Base-by-base conservation (phyloP, 2,797 vertebrate species). In the Acanthurus tractus region DNA sequence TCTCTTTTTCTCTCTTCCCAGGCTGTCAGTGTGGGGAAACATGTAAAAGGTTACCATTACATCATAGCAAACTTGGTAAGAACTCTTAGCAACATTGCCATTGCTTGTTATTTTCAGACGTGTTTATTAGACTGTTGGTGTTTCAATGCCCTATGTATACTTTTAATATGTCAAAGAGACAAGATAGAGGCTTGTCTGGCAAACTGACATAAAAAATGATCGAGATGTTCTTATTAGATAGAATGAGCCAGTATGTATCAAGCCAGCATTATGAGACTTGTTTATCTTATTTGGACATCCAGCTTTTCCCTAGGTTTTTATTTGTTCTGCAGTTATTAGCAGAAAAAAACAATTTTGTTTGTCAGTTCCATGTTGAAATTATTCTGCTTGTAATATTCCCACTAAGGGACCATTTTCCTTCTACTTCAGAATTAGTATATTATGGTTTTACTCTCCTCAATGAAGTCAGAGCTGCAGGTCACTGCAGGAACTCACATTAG, bases 61-160 rank as follows among this genome's bases (percentile, higher is more conserved):
- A 99, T 99, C 94, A 92, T 99, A 59, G 98, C 98, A 89, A 99
- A 99, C 90, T 94, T 99, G 97, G 98, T 99, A 96, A 98, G 96
- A 59, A 42, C 22, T 59, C 42, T 49, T 52, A 22, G 58, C 74
- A 6, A 14, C 1, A 13, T 54, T 61, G 29, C 18, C 4, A 0
- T 62, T 34, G 18, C 17, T 40, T 58, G 11, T 56, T 65, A 48
- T 75, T 62, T 70, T 73, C 42, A 56, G 1, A 55, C 22, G 40
- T 5, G 0, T 74, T 66, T 52, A 40, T 12, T 40, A 40, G 10
- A 12, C 8, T 48, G 42, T 23, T 70, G 4, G 4, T 71, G 29
- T 38, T 70, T 54, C 18, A 15, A 57, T 46, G 45, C 17, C 12
- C 14, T 23, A 8, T 34, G 29, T 34, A 6, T 0, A 15, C 20